Base-by-base conservation (phyloP, 2,888 invertebrate genomes). In the Panopea generosa region DNA sequence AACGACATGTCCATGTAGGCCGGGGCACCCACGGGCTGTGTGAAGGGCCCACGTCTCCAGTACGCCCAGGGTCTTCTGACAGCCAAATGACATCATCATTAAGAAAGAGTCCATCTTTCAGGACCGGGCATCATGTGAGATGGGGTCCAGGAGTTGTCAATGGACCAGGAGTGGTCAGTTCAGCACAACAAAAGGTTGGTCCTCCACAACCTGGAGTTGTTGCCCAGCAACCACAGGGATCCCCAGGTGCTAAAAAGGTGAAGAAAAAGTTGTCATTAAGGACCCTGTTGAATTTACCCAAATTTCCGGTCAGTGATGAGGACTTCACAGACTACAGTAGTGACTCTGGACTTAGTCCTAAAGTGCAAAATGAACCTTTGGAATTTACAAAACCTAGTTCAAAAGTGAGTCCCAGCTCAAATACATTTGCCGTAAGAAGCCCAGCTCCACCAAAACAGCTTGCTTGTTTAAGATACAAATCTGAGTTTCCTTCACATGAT, bases 221-320 rank as follows among this genome's bases (percentile, higher is more conserved):
- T 18, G 24, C 26, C 45, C 29, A 24, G 11, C 24, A 43, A 22
- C 16, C 27, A 26, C 62, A 62, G 20, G n/a, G 26, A 9, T 14
- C 16, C 16, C 68, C 71, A 7, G 52, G 59, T 4, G 45, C 22
- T 14, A 80, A 80, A 52, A 75, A 69, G 57, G 27, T 53, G 7
- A 80, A 76, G 56, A 80, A 80, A 55, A 80, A 72, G 62, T 62
- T 66, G n/a, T 76, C 79, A 20, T 66, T 80, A 50, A 63, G 79
- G 45, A 56, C 65, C n/a, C 40, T 80, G 11, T 61, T 80, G 24
- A 80, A 80, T 66, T 56, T 80, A 50, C 79, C 75, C 11, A 72
- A 66, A 40, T 76, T 76, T 66, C 76, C 79, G 2, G n/a, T 80
- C 16, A 76, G 76, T 59, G 79, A 76, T 61, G 76, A 75, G 18